Base-by-base conservation (phyloP, 1,140 invertebrate genomes). In the Meloidogyne hapla region DNA sequence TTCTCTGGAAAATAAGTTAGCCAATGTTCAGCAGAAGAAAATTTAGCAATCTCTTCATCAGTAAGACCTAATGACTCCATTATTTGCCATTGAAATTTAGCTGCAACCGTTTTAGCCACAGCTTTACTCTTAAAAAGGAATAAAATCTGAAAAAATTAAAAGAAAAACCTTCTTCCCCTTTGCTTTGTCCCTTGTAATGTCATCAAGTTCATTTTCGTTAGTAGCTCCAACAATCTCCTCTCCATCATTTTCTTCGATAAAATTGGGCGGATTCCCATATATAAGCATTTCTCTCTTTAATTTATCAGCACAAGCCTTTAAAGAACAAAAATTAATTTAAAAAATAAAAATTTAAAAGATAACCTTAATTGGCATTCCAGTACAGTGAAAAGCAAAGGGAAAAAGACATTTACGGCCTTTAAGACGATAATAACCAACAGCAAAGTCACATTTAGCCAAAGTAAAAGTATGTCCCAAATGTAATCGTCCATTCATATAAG, bases 71-170 rank as follows among this genome's bases (percentile, higher is more conserved):
- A 88, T 87, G 93, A 92, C 87, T 92, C 89, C 97, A 99, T 99
- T 68, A 99, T 99, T 88, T 98, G 92, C 96, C 96, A 99, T 86
- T 99, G 97, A 87, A 93, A 99, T 88, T 96, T 98, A 0, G 92
- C 91, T 10, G 89, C 83, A 0, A 93, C 94, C 15, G 92, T 89
- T 90, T 99, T 99, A 1, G 96, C 95, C 1, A 92, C 90, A n/a
- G 93, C 93, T 90, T 99, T 99, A 87, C 85, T 80, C 81, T 83
- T 62, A 84, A 65, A 71, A 76, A 26, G 13, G 1, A 25, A 21
- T 18, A 66, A 23, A 40, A 23, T 33, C 33, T 21, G n/a, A 38
- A 10, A 23, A n/a, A 69, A 71, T 21, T 13, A 23, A 40, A 33
- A 28, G 10, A 33, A 75, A 81, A 88, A 93, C 92, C 89, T 98